These are phyloP conservation scores for Cylloceria caligata DNA, from an alignment of 2,888 invertebrate species.

Conservation along the genomic window DNA sequence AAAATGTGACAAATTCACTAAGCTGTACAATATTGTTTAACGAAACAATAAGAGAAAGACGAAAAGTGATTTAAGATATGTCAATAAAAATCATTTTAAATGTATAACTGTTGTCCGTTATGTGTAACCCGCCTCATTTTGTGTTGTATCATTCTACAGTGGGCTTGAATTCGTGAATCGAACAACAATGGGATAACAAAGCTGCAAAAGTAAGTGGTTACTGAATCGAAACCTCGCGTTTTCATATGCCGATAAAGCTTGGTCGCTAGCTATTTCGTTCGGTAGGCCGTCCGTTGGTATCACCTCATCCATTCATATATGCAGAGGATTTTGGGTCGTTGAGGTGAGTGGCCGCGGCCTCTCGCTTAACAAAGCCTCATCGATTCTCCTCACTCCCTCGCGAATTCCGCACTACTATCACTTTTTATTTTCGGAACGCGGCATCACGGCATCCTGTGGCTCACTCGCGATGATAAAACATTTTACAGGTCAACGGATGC, in stretches of 20 bases:
- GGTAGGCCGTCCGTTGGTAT: neutral
- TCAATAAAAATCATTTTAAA: constrained; percentile 78
- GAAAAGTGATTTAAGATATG: constrained; percentile 76
- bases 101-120: constrained; percentile 44
- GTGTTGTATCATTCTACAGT: neutral
- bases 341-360: constrained; percentile 50
- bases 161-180: constrained; percentile 1
- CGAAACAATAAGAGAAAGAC: constrained; percentile 77
- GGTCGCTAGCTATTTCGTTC: constrained; percentile 2
- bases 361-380: constrained; percentile 52
- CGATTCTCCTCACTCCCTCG: constrained; percentile 42
- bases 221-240: constrained; percentile 20
- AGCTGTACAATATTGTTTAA: constrained; percentile 74
- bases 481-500: constrained; percentile 69
- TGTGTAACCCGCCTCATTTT: neutral
- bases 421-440: constrained; percentile 45
- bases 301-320: constrained; percentile 30
- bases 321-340: constrained; percentile 46
- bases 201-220: constrained; percentile 21
- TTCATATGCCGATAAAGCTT: constrained; percentile 25
- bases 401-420: constrained; percentile 1
- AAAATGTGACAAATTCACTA: constrained; percentile 44
- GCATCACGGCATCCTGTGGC: constrained; percentile 33
- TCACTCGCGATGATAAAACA: constrained; percentile 67
- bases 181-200: neutral